Percentiles rank a stretch among this genome's conserved stretches.
Evolutionary conservation across 2,113 vertebrate genomes (phyloP).

Genomic region (Leptodactylus fuscus): DNA sequence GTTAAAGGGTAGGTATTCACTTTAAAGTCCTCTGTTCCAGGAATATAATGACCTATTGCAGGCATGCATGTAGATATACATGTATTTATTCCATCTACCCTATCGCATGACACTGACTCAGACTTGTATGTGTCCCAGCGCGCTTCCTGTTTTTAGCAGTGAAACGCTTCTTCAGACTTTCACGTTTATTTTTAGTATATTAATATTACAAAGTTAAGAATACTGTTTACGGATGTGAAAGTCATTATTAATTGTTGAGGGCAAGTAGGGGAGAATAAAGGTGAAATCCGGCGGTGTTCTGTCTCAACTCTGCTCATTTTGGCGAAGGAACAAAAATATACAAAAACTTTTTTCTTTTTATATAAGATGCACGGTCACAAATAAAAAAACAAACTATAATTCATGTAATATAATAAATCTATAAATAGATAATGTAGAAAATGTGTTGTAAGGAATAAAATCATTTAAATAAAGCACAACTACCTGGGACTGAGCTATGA

Average conservation of each 20-base stretch:
- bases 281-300: not conserved
- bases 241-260: conserved; percentile 21
- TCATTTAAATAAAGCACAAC: no score
- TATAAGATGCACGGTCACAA: no score
- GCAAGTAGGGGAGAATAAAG: not conserved
- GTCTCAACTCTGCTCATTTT: not conserved
- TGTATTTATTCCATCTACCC: not conserved
- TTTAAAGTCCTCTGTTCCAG: not conserved
- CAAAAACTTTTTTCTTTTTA: no score
- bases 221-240: conserved; percentile 37
- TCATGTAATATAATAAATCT: no score
- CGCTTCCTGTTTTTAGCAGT: not conserved
- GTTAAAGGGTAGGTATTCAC: not conserved
- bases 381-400: no score
- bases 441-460: no score
- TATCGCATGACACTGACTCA: not conserved
- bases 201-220: not conserved
- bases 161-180: not conserved
- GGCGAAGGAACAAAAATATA: not conserved
- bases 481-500: no score
- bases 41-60: not conserved
- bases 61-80: not conserved
- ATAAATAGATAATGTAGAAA: no score
- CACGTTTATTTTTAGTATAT: not conserved
- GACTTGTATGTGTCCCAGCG: not conserved